A percentile compares a stretch with the other conserved stretches of the same genome.
Evolutionary conservation across 2,797 vertebrate genomes (phyloP).

Genomic region (Pagetopsis macropterus): DNA sequence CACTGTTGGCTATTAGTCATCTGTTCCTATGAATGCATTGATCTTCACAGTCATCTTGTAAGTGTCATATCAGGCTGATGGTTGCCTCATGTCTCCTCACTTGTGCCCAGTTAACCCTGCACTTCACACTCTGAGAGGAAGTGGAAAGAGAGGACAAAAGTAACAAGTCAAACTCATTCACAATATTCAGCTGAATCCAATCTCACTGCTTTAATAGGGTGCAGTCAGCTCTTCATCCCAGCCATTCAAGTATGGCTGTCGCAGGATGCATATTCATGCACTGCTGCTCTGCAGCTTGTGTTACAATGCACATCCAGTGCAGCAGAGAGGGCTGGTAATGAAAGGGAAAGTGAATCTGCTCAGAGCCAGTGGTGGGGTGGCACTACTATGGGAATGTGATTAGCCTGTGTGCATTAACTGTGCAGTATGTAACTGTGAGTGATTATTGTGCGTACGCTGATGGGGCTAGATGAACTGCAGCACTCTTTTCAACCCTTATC

Average conservation of each 20-base stretch:
- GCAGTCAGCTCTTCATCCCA: constrained; percentile 51
- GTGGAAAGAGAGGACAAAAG: constrained; percentile 41
- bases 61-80: constrained; percentile 3
- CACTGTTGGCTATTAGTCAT: constrained; percentile 9
- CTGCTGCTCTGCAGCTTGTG: constrained; percentile 59
- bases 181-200: constrained; percentile 59
- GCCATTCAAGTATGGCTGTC: constrained; percentile 48
- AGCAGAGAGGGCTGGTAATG: constrained; percentile 50
- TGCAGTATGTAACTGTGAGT: neutral
- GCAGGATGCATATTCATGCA: constrained; percentile 70
- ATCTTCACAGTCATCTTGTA: constrained; percentile 23
- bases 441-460: neutral
- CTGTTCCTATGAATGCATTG: constrained; percentile 7
- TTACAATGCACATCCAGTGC: constrained; percentile 47
- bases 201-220: constrained; percentile 50
- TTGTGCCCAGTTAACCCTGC: constrained; percentile 12
- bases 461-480: constrained; percentile 9
- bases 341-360: constrained; percentile 28
- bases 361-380: constrained; percentile 20
- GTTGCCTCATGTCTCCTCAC: constrained; percentile 14
- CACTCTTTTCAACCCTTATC: neutral
- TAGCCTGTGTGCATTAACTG: constrained; percentile 10
- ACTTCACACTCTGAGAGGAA: constrained; percentile 35
- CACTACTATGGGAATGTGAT: constrained; percentile 25
- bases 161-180: constrained; percentile 51